These are phyloP conservation scores for Panurus biarmicus DNA, from an alignment of 2,113 vertebrate genomes.

Conservation along the genomic window DNA sequence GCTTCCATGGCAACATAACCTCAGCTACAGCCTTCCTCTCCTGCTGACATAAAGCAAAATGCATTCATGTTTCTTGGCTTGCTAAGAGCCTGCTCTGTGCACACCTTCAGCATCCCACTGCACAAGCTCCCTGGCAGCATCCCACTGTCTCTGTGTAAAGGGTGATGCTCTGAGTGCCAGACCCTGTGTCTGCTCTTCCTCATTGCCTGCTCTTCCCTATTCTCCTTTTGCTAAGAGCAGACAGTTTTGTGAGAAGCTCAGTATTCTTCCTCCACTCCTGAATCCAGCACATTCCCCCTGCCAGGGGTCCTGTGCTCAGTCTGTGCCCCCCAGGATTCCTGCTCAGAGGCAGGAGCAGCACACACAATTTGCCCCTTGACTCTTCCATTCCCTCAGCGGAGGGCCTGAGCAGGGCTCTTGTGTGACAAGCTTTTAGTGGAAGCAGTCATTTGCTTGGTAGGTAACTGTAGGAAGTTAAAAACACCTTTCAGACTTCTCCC, in stretches of 20 bases:
- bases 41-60: background rate
- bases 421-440: background rate
- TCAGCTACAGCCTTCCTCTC: background rate
- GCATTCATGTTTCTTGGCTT: background rate
- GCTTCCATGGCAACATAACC: background rate
- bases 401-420: background rate
- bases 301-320: background rate
- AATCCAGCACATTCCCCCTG: background rate
- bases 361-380: background rate
- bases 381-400: background rate
- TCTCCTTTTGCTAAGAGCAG: background rate
- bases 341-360: background rate
- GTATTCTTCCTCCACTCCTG: background rate
- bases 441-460: background rate
- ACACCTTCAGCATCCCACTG: background rate
- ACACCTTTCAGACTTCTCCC: background rate
- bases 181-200: background rate
- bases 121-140: background rate
- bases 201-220: background rate
- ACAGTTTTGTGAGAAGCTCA: background rate
- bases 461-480: background rate
- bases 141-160: background rate
- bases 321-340: rapidly evolving
- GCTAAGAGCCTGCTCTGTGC: rapidly evolving
- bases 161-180: background rate